Base-by-base conservation (phyloP, 2,113 vertebrate species). In the Takifugu flavidus region DNA sequence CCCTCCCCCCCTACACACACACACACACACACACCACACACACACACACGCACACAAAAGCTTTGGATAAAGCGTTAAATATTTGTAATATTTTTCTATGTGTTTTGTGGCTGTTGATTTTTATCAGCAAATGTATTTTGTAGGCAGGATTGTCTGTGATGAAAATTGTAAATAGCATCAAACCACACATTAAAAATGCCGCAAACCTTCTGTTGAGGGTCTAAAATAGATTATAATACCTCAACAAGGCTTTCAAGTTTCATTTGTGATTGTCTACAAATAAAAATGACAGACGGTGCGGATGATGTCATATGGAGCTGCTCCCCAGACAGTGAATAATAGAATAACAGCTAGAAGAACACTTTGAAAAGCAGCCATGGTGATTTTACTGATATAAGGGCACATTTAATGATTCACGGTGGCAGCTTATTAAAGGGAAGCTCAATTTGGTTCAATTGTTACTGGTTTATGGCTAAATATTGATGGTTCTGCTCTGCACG, bases 241-340 rank as follows among this genome's bases (percentile, higher is more conserved):
- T 55, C 13, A n/a, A 25, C 50, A 10, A 46, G 26, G 6, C 13
- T 53, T 28, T 45, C 15, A 44, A 62, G 60, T 59, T 56, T 43
- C 59, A 4, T 69, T 60, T 67, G 47, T 65, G 56, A 56, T 46
- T 67, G 47, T 49, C 61, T 42, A 44, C 6, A 65, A 51, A 78
- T 42, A 28, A 58, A 46, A 47, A 47, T 25, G 62, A 53, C 57
- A 67, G 71, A 53, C 62, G 62, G 59, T 54, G 10, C 11, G 57
- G 70, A 39, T 77, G 72, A 78, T 62, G 60, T 83, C 62, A 78
- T 57, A 66, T 84, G 70, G 72, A 76, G 59, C 70, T 5, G 57
- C 62, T 81, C 75, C 67, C 74, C 13, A 13, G 31, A 71, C 52
- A 49, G 72, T 78, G 83, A 80, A 80, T 75, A 83, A 71, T 61